These are phyloP conservation scores for Lepidochitona cinerea DNA, from an alignment of 2,888 invertebrate species.

Conservation along the genomic window DNA sequence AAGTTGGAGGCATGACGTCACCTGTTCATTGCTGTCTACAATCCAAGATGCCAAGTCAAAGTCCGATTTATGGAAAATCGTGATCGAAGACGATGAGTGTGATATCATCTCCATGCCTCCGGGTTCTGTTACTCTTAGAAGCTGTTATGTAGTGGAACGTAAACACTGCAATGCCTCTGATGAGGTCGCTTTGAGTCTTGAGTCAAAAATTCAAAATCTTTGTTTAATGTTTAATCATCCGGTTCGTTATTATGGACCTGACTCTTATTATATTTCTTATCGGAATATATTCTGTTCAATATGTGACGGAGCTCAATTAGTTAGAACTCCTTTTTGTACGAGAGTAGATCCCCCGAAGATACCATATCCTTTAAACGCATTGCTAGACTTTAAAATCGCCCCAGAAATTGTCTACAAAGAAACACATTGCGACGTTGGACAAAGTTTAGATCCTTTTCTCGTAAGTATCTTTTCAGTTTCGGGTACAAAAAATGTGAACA, in stretches of 20 bases:
- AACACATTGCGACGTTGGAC: not conserved
- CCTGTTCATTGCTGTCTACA: not conserved
- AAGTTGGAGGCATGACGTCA: not conserved
- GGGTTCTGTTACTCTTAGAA: not conserved
- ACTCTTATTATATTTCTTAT: not conserved
- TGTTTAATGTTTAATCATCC: not conserved
- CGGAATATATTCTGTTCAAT: constrained; percentile 30
- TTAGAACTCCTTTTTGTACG: not conserved
- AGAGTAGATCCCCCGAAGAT: not conserved
- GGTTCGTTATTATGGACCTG: not conserved
- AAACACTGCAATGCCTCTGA: constrained; percentile 11
- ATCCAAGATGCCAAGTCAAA: not conserved
- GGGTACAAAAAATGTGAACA: not conserved
- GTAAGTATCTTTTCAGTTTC: not conserved
- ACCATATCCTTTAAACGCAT: not conserved
- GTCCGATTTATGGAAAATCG: not conserved
- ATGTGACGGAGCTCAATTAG: constrained; percentile 20
- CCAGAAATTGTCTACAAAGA: not conserved
- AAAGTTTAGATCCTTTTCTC: not conserved
- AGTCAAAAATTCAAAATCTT: constrained; percentile 6
- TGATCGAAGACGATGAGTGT: not conserved
- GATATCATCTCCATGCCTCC: not conserved
- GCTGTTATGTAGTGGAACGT: not conserved
- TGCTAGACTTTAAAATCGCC: not conserved
- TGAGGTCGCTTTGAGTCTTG: no score